Evolutionary conservation across 2,888 invertebrate genomes (phyloP), one percentile per base, ranked within the genome.

Genomic region (Cecidostiba fungosa): DNA sequence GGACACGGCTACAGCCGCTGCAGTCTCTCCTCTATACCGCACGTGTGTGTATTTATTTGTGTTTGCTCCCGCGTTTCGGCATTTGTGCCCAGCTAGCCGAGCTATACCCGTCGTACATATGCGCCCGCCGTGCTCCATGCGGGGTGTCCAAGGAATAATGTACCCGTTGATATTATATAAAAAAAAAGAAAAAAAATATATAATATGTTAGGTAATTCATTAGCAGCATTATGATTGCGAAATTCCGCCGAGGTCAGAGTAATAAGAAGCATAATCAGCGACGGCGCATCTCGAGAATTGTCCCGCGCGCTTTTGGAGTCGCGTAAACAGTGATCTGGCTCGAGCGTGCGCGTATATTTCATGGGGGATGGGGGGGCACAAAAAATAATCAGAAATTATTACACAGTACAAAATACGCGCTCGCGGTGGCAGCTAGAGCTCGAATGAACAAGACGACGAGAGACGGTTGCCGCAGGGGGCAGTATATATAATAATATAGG

Each of bases 321-420:
- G n/a, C n/a, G n/a, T n/a, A n/a, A n/a, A n/a, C n/a, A n/a, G n/a
- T n/a, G n/a, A n/a, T n/a, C n/a, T n/a, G n/a, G n/a, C n/a, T n/a
- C n/a, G n/a, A n/a, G n/a, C n/a, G n/a, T 32, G 32, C 32, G 32
- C 32, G 32, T 32, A 32, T 32, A 32, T 32, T 32, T 32, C 32
- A 32, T 32, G 3, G 1, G 3, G 32, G 32, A 54, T 26, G 54
- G n/a, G 8, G 26, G 36, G 23, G 10, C n/a, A 5, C 16, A 3
- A 47, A 12, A 36, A 73, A 73, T 47, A 78, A 69, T 29, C 59
- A 59, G 73, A 59, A 84, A 74, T 80, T 80, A 84, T 76, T 50
- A 36, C 43, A 32, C 66, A 70, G n/a, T 74, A 84, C 32, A 32
- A 32, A 32, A 80, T 54, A 79, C 79, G 76, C 12, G 62, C 54